These are phyloP conservation scores for Catharus minimus DNA, from an alignment of 2,113 vertebrate species.

Conservation along the genomic window DNA sequence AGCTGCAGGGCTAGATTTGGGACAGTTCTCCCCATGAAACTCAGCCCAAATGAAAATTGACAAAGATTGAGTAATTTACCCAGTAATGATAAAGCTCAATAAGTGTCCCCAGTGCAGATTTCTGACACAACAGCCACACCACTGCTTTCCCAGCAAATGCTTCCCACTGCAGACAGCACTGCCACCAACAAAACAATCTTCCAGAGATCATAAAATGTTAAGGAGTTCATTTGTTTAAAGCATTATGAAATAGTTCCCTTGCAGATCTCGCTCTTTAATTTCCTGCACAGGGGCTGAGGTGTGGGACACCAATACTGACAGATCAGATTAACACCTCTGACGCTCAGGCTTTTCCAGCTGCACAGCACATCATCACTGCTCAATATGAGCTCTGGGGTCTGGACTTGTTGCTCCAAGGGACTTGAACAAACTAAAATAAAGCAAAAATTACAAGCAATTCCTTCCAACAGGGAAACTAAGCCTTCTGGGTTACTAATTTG, in stretches of 20 bases:
- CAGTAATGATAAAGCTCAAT: not conserved
- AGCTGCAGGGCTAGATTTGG: not conserved
- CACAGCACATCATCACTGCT: not conserved
- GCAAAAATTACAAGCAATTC: not conserved
- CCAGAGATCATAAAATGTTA: conserved; percentile 59
- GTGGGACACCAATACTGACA: conserved; percentile 63
- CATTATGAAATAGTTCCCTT: conserved; percentile 63
- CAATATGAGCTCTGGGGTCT: conserved; percentile 31
- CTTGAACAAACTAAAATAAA: not conserved
- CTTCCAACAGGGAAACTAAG: not conserved
- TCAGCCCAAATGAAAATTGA: not conserved
- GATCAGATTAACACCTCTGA: conserved; percentile 61
- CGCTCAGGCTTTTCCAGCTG: conserved; percentile 7
- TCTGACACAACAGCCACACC: not conserved
- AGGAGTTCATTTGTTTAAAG: conserved; percentile 76
- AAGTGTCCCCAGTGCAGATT: not conserved
- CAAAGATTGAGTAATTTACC: not conserved
- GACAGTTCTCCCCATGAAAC: not conserved
- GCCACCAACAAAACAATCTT: conserved; percentile 60
- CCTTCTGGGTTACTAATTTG: not conserved
- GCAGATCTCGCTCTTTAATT: conserved; percentile 69
- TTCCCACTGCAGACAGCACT: not conserved
- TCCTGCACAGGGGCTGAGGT: conserved; percentile 59
- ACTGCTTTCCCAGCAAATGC: not conserved
- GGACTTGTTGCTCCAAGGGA: conserved; percentile 11